Conservation (phyloP, 2,888 invertebrate genomes). For the Ypsolopha scabrella region DNA sequence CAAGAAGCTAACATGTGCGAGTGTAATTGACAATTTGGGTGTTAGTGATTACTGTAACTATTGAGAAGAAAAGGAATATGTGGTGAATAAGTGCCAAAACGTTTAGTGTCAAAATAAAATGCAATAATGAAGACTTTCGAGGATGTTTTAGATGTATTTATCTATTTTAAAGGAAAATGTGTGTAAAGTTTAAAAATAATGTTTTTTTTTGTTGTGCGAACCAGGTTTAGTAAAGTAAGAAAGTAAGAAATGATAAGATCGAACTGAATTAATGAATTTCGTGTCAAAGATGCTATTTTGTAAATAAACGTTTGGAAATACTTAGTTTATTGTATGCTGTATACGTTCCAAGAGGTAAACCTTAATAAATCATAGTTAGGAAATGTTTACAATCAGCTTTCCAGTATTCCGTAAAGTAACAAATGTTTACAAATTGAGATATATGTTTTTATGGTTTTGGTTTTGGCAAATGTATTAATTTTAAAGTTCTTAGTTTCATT, state of each 20-base stretch:
- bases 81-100: slow-evolving; percentile 40
- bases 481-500: background rate
- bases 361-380: background rate
- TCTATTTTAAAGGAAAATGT: slow-evolving; percentile 3
- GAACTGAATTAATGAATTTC: slow-evolving; percentile 1
- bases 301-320: background rate
- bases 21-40: slow-evolving; percentile 1
- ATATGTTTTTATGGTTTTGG: background rate
- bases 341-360: background rate
- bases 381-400: background rate
- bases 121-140: slow-evolving; percentile 34
- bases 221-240: background rate
- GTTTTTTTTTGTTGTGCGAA: background rate
- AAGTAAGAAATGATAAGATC: background rate
- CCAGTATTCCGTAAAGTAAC: background rate
- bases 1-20: slow-evolving; percentile 8
- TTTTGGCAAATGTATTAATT: background rate
- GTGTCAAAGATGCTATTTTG: slow-evolving; percentile 6
- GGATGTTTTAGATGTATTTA: slow-evolving; percentile 32
- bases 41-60: background rate
- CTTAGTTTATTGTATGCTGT: background rate
- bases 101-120: slow-evolving; percentile 42
- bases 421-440: background rate
- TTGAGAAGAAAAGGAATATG: background rate
- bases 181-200: slow-evolving; percentile 3